phyloP scores from a whole-genome alignment of 2,888 invertebrate species.

The Lucinisca nassula region DNA sequence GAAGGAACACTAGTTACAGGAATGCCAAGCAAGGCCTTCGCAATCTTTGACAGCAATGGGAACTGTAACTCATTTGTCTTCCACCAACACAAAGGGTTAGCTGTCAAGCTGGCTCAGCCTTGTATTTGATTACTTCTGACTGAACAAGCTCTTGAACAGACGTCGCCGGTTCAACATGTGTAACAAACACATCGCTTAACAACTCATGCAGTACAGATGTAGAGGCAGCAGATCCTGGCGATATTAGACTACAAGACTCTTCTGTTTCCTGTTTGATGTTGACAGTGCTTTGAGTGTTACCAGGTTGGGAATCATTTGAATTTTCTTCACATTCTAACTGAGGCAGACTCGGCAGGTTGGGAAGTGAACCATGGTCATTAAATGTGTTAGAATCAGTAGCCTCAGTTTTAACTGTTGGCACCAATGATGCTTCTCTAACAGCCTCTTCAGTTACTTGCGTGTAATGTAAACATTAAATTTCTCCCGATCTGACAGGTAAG shows the following conservation, averaged over 20 bases:
- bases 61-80: background rate
- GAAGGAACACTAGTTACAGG: constrained; percentile 24
- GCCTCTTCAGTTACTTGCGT: background rate
- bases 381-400: background rate
- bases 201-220: background rate
- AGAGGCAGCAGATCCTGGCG: background rate
- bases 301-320: background rate
- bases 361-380: background rate
- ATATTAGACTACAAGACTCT: background rate
- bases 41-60: background rate
- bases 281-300: background rate
- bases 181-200: constrained; percentile 16
- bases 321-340: background rate
- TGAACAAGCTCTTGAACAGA: background rate
- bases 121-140: constrained; percentile 1
- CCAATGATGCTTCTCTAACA: background rate
- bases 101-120: background rate
- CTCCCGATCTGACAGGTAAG: background rate
- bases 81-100: constrained; percentile 25
- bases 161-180: constrained; percentile 12
- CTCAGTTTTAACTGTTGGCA: background rate
- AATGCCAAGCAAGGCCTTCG: background rate
- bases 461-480: background rate
- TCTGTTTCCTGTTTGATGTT: background rate
- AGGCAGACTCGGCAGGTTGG: background rate